Evolutionary conservation across 2,797 vertebrate genomes (phyloP), one percentile per base, ranked within the genome.

Genomic region (Coluber constrictor): DNA sequence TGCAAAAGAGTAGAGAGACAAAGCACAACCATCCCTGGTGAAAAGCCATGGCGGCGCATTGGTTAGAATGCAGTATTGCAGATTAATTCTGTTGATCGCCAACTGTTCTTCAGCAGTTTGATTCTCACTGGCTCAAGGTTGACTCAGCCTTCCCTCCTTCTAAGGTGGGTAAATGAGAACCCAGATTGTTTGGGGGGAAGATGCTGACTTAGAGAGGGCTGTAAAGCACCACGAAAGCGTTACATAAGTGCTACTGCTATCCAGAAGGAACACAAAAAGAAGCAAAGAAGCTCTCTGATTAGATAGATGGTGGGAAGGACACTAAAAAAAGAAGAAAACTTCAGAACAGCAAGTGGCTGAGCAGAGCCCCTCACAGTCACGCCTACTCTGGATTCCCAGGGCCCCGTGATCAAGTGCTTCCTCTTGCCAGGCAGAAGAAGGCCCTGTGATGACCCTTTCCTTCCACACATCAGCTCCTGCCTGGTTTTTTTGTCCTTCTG

Each of bases 371-470:
- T 92, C 95, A 87, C 95, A 94, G 0, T 29, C 95, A 95, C 70
- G 27, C 90, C 54, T 92, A 27, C 95, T 93, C 94, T 87, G 54
- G 27, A 92, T 97, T 97, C 97, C 97, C 97, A 97, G 95, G 97
- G 93, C 95, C 96, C 96, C 95, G 94, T 96, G 97, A 96, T 56
- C 93, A 91, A 92, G 90, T 89, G 92, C 95, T 97, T 96, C 96
- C 96, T 96, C 96, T 95, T 93, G 94, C 94, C 94, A 93, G 94
- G 90, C 1, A 0, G 93, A 96, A 95, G 0, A 15, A 93, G 96
- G 96, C 91, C 96, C 96, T 95, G 95, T 91, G 59, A 92, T 63
- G 95, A 96, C 96, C 96, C 95, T 95, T 95, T 93, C 94, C 93
- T 95, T 94, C 94, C 94, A 96, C 96, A 95, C 93, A 94, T 91